A percentile compares a stretch with the other conserved stretches of the same genome.
Conservation (phyloP, 2,888 invertebrate genomes). For the Scaptomyza caliginosa region DNA sequence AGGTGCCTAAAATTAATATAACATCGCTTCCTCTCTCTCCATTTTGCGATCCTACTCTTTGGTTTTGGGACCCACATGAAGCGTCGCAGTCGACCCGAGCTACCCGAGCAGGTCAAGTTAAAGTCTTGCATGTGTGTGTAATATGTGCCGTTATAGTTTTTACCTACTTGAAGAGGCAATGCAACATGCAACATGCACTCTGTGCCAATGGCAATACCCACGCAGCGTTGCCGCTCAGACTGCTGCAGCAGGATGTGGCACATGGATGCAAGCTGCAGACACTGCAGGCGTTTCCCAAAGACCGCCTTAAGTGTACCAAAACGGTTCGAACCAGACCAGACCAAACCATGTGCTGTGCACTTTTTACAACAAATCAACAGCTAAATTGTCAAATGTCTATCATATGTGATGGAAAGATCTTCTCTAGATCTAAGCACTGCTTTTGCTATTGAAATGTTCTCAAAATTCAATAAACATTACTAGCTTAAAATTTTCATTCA, state of each 20-base stretch:
- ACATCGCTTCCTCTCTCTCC: not conserved
- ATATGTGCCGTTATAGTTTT: constrained; percentile 22
- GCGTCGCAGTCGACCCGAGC: constrained; percentile 49
- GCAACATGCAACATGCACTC: constrained; percentile 3
- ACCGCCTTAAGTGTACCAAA: constrained; percentile 65
- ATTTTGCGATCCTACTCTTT: too few species aligned
- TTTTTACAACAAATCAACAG: constrained; percentile 29
- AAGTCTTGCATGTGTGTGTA: constrained; percentile 8
- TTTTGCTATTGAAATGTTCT: not conserved
- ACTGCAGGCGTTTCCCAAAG: constrained; percentile 71
- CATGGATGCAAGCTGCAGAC: constrained; percentile 82
- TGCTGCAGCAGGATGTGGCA: constrained; percentile 76
- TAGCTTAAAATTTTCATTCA: not conserved
- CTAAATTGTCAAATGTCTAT: constrained; percentile 56
- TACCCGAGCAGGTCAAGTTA: constrained; percentile 45
- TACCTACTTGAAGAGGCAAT: constrained; percentile 67
- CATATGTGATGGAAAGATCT: constrained; percentile 26
- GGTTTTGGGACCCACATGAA: constrained; percentile 67
- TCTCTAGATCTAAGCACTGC: not conserved
- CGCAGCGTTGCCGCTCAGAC: constrained; percentile 54
- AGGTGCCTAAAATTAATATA: constrained; percentile 68
- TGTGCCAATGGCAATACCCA: constrained; percentile 57
- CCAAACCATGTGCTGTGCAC: constrained; percentile 47
- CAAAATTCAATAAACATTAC: not conserved
- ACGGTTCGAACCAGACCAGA: constrained; percentile 6